phyloP scores from a whole-genome alignment of 1,140 invertebrate species.

The Drepana arcuata region DNA sequence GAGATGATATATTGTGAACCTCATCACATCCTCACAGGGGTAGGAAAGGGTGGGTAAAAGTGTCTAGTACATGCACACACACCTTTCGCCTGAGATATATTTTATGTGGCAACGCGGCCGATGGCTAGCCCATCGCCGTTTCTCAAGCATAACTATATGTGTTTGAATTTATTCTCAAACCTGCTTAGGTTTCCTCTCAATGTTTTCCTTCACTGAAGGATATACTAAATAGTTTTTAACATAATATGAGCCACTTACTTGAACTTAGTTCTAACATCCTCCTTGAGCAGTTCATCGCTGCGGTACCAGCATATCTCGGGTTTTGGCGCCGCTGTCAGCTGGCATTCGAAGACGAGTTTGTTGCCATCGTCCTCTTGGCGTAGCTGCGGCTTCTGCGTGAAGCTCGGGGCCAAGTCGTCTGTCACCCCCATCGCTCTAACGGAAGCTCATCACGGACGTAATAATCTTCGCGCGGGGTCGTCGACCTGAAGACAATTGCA shows the following conservation, averaged over 20 bases:
- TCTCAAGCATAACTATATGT: too few species aligned
- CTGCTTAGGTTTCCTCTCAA: too few species aligned
- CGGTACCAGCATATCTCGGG: slow-evolving; percentile 94
- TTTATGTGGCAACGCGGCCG: too few species aligned
- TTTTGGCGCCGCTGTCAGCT: slow-evolving; percentile 88
- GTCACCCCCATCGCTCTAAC: slow-evolving; percentile 80
- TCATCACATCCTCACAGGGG: too few species aligned
- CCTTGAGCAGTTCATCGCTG: slow-evolving; percentile 85
- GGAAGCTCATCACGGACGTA: slow-evolving; percentile 50
- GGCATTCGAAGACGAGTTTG: slow-evolving; percentile 95
- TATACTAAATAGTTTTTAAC: background rate
- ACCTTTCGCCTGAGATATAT: too few species aligned
- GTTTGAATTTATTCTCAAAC: too few species aligned
- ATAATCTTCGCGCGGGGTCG: slow-evolving; percentile 6
- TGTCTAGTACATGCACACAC: too few species aligned
- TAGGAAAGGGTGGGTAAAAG: too few species aligned
- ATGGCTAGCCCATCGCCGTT: too few species aligned
- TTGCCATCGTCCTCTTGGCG: slow-evolving; percentile 97
- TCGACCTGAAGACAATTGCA: too few species aligned
- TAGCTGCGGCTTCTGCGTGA: slow-evolving; percentile 96
- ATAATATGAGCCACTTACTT: too few species aligned
- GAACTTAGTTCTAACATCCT: slow-evolving; percentile 88
- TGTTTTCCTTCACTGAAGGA: background rate
- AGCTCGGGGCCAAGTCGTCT: slow-evolving; percentile 97
- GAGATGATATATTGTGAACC: too few species aligned